Percentiles rank a stretch among this genome's conserved stretches.
phyloP scores from a whole-genome alignment of 2,797 vertebrate species.

The Peromyscus aztecus region DNA sequence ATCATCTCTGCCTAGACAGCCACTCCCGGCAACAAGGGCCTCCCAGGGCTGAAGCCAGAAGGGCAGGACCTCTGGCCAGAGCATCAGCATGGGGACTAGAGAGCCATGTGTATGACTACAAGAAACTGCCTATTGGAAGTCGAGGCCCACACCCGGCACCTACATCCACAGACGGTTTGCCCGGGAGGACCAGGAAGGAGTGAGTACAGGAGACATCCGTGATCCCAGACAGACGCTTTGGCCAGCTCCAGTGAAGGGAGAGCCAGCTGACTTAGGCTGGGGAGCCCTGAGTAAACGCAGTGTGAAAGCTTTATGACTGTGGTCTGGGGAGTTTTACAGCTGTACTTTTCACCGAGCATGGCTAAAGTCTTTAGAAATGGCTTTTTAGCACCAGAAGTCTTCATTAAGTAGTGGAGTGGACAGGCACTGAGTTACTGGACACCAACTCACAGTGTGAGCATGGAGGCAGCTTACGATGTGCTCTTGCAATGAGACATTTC shows the following conservation, averaged over 20 bases:
- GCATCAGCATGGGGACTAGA: neutral
- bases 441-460: constrained; percentile 68
- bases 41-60: neutral
- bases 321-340: constrained; percentile 72
- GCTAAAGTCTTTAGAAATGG: constrained; percentile 79
- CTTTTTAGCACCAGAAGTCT: constrained; percentile 70
- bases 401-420: constrained; percentile 69
- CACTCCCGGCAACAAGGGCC: neutral
- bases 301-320: constrained; percentile 62
- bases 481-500: constrained; percentile 64
- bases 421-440: constrained; percentile 44
- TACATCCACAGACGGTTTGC: constrained; percentile 27
- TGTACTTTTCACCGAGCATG: constrained; percentile 75
- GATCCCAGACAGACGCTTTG: neutral
- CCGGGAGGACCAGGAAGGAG: neutral
- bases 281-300: constrained; percentile 14
- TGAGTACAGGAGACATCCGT: constrained; percentile 51
- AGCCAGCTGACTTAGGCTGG: constrained; percentile 64
- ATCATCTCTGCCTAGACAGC: neutral
- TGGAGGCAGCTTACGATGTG: constrained; percentile 59
- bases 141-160: constrained; percentile 64
- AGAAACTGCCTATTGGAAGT: constrained; percentile 72
- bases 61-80: neutral
- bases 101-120: constrained; percentile 59
- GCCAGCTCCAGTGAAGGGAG: constrained; percentile 54